Percentiles rank a stretch among this genome's conserved stretches.
phyloP scores from a whole-genome alignment of 2,888 invertebrate species.

The Cybosia mesomella region DNA sequence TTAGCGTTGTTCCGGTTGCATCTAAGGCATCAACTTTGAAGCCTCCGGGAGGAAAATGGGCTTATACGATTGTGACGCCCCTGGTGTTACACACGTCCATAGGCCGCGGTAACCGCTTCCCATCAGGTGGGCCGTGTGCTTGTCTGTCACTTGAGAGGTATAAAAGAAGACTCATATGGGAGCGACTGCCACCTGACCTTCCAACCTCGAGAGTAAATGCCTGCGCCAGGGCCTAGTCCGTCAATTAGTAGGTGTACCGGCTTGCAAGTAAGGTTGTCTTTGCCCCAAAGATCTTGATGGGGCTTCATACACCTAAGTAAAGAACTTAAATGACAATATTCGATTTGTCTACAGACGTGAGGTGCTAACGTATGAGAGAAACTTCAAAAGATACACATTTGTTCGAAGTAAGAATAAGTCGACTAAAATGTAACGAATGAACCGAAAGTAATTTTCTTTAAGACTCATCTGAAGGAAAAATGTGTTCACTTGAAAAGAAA shows the following conservation, averaged over 20 bases:
- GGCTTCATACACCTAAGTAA: background rate
- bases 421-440: conserved; percentile 61
- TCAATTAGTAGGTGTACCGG: background rate
- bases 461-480: conserved; percentile 63
- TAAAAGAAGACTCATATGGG: too few relatives aligned
- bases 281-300: background rate
- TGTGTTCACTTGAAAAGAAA: conserved; percentile 67
- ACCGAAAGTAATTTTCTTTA: conserved; percentile 67
- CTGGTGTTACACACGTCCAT: too few relatives aligned
- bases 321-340: conserved; percentile 27
- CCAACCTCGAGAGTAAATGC: background rate
- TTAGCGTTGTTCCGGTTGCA: too few relatives aligned
- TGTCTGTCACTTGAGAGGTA: too few relatives aligned
- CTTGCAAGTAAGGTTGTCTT: background rate
- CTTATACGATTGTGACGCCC: too few relatives aligned
- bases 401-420: conserved; percentile 56
- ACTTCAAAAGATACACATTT: conserved; percentile 44
- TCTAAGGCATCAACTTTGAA: too few relatives aligned
- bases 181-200: too few relatives aligned
- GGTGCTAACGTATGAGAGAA: conserved; percentile 37
- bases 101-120: too few relatives aligned
- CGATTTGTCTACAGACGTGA: conserved; percentile 39
- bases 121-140: too few relatives aligned
- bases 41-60: too few relatives aligned
- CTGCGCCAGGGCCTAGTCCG: background rate